Conservation (phyloP, 37 sponge, comb jelly and placozoan species). For the Mnemiopsis leidyi region DNA sequence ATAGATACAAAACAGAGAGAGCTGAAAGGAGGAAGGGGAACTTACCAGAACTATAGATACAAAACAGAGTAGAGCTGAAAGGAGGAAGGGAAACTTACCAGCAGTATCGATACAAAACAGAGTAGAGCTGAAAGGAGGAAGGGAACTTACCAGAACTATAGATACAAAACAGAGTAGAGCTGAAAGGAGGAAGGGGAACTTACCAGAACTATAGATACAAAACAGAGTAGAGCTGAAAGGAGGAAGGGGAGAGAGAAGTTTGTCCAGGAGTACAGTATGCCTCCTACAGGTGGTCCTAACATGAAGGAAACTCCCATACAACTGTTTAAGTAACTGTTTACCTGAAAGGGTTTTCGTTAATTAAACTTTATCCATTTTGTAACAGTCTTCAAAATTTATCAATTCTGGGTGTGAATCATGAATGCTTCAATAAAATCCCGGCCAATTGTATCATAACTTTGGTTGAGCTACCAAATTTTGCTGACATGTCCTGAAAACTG, state of each 20-base stretch:
- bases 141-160: too few relatives aligned
- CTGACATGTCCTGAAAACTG: too few relatives aligned
- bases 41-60: not conserved
- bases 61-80: constrained; percentile 21
- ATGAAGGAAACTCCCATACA: constrained; percentile 45
- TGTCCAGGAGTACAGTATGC: constrained; percentile 34
- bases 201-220: not conserved
- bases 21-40: too few relatives aligned
- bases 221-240: constrained; percentile 54
- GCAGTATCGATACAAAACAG: too few relatives aligned
- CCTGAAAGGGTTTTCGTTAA: constrained; percentile 37
- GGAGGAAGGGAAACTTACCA: constrained; percentile 13
- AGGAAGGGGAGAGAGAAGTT: constrained; percentile 61
- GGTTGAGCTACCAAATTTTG: too few relatives aligned
- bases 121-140: too few relatives aligned
- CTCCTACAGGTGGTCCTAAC: constrained; percentile 52
- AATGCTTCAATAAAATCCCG: not conserved
- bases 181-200: too few relatives aligned
- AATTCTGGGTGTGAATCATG: not conserved
- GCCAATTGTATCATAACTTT: too few relatives aligned
- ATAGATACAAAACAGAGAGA: not conserved
- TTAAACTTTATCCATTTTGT: not conserved
- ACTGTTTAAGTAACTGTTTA: constrained; percentile 64
- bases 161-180: too few relatives aligned
- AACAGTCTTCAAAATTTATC: not conserved